Percentiles rank a stretch among this genome's conserved stretches.
These are phyloP conservation scores for Nasonia oneida DNA, from an alignment of 2,888 invertebrate genomes.

Conservation along the genomic window DNA sequence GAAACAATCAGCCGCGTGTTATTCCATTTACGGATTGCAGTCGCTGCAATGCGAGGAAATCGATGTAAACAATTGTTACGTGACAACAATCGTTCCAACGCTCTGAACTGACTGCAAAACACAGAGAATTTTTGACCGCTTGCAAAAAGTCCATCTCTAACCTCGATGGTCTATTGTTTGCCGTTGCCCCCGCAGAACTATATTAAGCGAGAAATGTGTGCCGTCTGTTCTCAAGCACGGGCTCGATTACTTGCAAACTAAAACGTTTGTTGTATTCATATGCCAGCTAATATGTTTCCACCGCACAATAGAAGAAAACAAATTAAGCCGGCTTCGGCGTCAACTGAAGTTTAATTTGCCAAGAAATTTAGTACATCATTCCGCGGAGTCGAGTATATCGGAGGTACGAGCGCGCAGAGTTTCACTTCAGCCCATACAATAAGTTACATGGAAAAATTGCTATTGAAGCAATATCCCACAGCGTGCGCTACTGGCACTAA, in stretches of 20 bases:
- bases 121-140: no score
- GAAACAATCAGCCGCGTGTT: background rate
- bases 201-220: no score
- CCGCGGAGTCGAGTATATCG: slow-evolving; percentile 14
- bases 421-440: background rate
- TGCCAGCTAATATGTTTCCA: background rate
- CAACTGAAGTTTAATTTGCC: slow-evolving; percentile 2
- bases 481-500: background rate
- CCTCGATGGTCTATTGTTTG: background rate
- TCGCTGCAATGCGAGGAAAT: background rate
- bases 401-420: background rate
- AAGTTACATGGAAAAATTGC: slow-evolving; percentile 5
- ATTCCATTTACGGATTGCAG: background rate
- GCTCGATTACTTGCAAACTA: background rate
- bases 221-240: no score
- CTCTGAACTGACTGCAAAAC: no score
- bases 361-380: background rate
- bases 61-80: background rate
- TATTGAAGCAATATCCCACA: slow-evolving; percentile 19
- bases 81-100: no score
- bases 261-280: no score
- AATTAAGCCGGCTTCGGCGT: background rate
- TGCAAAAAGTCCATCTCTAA: no score
- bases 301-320: background rate
- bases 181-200: background rate